Conservation (phyloP, 2,113 vertebrate genomes). For the Muscicapa adusta region DNA sequence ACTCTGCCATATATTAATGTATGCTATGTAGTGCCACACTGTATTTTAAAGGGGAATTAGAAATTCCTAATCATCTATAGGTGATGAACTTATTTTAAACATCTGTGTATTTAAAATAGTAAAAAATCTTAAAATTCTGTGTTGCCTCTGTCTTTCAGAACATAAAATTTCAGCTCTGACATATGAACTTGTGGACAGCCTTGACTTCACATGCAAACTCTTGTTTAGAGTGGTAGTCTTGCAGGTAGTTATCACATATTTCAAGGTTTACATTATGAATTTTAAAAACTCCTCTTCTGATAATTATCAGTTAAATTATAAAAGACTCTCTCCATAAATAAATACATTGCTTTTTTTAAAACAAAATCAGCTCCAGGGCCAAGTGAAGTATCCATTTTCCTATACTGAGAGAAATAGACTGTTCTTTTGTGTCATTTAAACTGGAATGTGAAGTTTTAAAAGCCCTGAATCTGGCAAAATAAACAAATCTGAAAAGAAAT, state of each 20-base stretch:
- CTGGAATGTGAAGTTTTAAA: background rate
- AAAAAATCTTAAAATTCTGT: background rate
- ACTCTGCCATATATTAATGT: background rate
- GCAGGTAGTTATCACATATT: background rate
- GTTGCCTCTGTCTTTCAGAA: background rate
- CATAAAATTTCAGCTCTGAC: background rate
- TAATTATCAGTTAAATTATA: background rate
- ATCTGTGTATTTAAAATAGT: background rate
- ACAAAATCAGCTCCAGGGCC: background rate
- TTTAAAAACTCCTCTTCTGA: background rate
- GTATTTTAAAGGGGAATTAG: background rate
- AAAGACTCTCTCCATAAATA: background rate
- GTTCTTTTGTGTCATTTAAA: background rate
- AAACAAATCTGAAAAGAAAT: background rate
- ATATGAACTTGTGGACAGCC: background rate
- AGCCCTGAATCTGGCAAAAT: background rate
- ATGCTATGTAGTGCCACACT: fast-evolving
- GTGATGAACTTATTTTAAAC: background rate
- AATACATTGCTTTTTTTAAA: background rate
- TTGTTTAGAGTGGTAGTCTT: background rate
- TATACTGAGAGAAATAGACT: background rate
- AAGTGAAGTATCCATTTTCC: background rate
- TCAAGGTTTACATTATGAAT: background rate
- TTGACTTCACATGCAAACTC: background rate
- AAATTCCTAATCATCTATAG: background rate